Evolutionary conservation across 2,888 invertebrate species (phyloP).

Genomic region (Tiphia femorata): DNA sequence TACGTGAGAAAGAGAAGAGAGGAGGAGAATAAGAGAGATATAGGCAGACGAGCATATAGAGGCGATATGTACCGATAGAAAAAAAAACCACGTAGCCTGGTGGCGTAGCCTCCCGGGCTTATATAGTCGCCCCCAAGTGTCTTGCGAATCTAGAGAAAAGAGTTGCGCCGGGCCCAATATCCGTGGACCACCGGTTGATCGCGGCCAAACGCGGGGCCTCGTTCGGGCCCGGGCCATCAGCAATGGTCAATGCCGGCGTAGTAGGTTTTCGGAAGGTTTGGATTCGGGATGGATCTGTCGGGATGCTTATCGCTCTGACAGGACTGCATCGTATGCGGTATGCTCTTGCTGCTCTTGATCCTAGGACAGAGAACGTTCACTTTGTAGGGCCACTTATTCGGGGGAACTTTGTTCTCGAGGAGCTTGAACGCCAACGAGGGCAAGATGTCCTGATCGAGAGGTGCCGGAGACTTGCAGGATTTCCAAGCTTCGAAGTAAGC

Average conservation of each 20-base stretch:
- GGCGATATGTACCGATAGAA: constrained; percentile 64
- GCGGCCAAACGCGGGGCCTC: constrained; percentile 50
- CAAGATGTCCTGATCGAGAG: constrained; percentile 69
- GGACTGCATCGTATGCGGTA: constrained; percentile 52
- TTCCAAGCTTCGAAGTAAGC: constrained; percentile 58
- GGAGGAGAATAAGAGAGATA: no score
- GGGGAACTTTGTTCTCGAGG: constrained; percentile 60
- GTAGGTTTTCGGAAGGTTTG: constrained; percentile 25
- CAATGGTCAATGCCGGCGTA: constrained; percentile 39
- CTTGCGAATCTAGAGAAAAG: constrained; percentile 60
- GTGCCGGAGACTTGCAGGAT: constrained; percentile 5
- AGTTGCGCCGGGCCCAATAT: constrained; percentile 53
- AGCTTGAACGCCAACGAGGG: constrained; percentile 74
- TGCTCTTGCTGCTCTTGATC: constrained; percentile 74
- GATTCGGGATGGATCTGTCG: not conserved
- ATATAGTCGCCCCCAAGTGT: constrained; percentile 56
- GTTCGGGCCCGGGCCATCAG: constrained; percentile 50
- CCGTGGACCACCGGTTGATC: constrained; percentile 57
- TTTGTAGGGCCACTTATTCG: constrained; percentile 69
- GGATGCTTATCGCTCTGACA: not conserved
- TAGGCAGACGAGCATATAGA: constrained; percentile 42
- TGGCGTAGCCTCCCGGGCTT: constrained; percentile 57
- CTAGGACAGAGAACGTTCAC: constrained; percentile 76
- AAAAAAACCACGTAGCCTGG: constrained; percentile 62
- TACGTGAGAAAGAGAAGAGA: no score